These are phyloP conservation scores for Beris morrisii DNA, from an alignment of 2,888 invertebrate genomes.

Conservation along the genomic window DNA sequence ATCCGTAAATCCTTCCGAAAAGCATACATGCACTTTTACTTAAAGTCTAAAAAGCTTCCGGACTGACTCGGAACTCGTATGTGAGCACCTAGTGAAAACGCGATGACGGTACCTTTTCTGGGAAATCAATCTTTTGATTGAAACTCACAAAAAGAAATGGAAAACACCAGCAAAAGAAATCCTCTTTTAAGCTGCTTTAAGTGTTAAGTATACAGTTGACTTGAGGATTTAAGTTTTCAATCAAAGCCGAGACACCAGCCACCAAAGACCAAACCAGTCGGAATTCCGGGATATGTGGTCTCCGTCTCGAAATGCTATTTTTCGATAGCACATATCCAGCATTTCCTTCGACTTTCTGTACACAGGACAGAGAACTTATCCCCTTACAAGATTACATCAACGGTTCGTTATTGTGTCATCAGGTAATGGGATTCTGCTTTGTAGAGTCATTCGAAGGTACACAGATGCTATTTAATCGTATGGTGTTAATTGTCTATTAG, in stretches of 20 bases:
- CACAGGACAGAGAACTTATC: background rate
- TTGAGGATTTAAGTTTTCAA: slow-evolving; percentile 20
- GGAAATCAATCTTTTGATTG: background rate
- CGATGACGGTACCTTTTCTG: background rate
- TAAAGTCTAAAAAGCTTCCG: slow-evolving; percentile 12
- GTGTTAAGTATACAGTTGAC: slow-evolving; percentile 22
- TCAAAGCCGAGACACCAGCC: background rate
- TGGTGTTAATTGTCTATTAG: no score
- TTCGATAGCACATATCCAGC: background rate
- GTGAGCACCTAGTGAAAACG: background rate
- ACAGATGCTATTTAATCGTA: no score
- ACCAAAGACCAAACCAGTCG: background rate
- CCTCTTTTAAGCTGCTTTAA: slow-evolving; percentile 20
- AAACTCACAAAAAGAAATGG: background rate
- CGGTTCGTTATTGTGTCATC: background rate
- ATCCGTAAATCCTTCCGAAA: no score
- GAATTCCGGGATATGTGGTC: background rate
- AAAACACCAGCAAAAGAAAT: background rate
- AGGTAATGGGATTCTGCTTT: no score
- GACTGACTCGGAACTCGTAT: background rate
- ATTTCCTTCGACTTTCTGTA: background rate
- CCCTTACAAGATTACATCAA: background rate
- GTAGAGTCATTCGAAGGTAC: no score
- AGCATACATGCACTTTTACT: slow-evolving; percentile 21
- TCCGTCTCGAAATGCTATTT: background rate